Base-by-base conservation (phyloP, 2,113 vertebrate species). In the Vimba vimba region DNA sequence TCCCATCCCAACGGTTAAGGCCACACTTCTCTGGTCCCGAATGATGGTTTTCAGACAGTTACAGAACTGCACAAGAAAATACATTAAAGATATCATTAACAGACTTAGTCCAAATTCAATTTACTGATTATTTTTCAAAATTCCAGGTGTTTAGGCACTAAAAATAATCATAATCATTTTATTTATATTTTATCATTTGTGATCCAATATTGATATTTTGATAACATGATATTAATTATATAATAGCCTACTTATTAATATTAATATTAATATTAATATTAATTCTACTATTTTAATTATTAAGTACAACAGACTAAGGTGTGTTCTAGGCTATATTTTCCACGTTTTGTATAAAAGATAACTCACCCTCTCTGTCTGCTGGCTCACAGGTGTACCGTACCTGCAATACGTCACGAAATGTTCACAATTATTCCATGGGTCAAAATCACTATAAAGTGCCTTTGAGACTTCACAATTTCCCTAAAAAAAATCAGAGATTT, bases 391-490 rank as follows among this genome's bases (percentile, higher is more conserved):
- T 21, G 91, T 85, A n/a, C 96, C 97, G 10, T 97, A 98, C 84
- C 97, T 94, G 95, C 98, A 99, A 91, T 95, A 90, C 7, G 97
- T 98, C 52, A 95, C 97, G 80, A 98, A 98, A 93, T 99, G 97
- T 89, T 99, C 97, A 80, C 98, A 99, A 93, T 99, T 99, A 92
- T 97, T 97, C 97, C 97, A n/a, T n/a, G n/a, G n/a, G n/a, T n/a
- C n/a, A n/a, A n/a, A n/a, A n/a, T n/a, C n/a, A n/a, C n/a, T n/a
- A n/a, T n/a, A n/a, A n/a, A n/a, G n/a, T n/a, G n/a, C n/a, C n/a
- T n/a, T n/a, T n/a, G n/a, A n/a, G n/a, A n/a, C n/a, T n/a, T n/a
- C n/a, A n/a, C n/a, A n/a, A n/a, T n/a, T n/a, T n/a, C n/a, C n/a
- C n/a, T n/a, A n/a, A n/a, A n/a, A n/a, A n/a, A n/a, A n/a, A n/a